Evolutionary conservation across 2,888 invertebrate genomes (phyloP).

Genomic region (Drosophila flavopinicola): DNA sequence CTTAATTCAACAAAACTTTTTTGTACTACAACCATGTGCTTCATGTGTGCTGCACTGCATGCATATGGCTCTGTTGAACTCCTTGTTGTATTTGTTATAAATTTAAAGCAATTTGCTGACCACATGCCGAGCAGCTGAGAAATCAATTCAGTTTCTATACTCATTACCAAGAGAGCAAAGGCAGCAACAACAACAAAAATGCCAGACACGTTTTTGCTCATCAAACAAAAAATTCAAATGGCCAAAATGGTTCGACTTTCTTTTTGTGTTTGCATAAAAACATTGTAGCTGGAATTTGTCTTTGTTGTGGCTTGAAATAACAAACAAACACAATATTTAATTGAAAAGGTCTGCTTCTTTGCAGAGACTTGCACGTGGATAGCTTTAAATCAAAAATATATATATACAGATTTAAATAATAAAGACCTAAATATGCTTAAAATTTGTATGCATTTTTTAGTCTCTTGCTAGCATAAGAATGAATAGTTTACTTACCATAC

Average conservation of each 20-base stretch:
- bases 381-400: constrained; percentile 4
- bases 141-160: constrained; percentile 32
- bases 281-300: constrained; percentile 8
- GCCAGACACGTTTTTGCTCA: constrained; percentile 53
- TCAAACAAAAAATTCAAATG: constrained; percentile 48
- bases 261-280: constrained; percentile 1
- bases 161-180: constrained; percentile 26
- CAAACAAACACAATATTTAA: constrained; percentile 11
- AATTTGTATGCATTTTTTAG: background rate
- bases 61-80: constrained; percentile 38
- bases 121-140: constrained; percentile 28
- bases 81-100: constrained; percentile 33
- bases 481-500: too few relatives aligned
- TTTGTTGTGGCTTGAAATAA: constrained; percentile 17
- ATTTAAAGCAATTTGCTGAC: constrained; percentile 55
- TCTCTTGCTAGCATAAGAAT: too few relatives aligned
- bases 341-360: background rate
- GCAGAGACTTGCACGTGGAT: background rate
- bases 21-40: background rate
- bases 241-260: constrained; percentile 36
- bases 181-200: constrained; percentile 26
- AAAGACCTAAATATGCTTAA: background rate
- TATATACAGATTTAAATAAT: background rate
- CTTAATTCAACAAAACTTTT: constrained; percentile 55
- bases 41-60: constrained; percentile 22